A percentile compares a stretch with the other conserved stretches of the same genome.
Evolutionary conservation across 2,797 vertebrate species (phyloP).

Genomic region (Sebastes dallii): DNA sequence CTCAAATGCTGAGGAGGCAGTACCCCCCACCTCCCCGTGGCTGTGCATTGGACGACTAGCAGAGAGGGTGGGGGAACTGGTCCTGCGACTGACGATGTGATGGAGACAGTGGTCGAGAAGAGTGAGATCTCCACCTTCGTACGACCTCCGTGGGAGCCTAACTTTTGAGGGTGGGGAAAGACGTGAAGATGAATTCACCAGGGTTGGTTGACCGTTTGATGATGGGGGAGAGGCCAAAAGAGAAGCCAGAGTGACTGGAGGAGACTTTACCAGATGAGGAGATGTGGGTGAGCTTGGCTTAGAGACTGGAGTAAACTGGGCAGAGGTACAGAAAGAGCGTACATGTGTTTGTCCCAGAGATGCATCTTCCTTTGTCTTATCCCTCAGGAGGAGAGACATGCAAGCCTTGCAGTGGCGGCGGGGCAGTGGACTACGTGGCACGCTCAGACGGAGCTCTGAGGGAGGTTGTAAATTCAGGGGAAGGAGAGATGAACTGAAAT

Average conservation of each 20-base stretch:
- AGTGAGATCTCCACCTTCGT: constrained; percentile 68
- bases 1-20: constrained; percentile 12
- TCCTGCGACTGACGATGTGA: constrained; percentile 75
- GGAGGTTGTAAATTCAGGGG: constrained; percentile 39
- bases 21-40: neutral
- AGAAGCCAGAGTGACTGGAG: constrained; percentile 13
- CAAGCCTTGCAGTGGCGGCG: constrained; percentile 63
- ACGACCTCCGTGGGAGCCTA: constrained; percentile 24
- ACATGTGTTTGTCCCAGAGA: constrained; percentile 37
- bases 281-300: constrained; percentile 24
- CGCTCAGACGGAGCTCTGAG: constrained; percentile 30
- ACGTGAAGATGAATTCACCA: constrained; percentile 1
- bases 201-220: constrained; percentile 10
- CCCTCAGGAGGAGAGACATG: constrained; percentile 52
- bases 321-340: constrained; percentile 1
- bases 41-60: constrained; percentile 25
- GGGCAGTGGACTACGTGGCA: constrained; percentile 34
- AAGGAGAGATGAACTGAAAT: constrained; percentile 48
- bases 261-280: constrained; percentile 20
- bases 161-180: constrained; percentile 10
- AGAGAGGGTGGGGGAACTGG: constrained; percentile 71
- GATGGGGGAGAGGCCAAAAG: neutral
- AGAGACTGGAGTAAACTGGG: constrained; percentile 15
- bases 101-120: constrained; percentile 79
- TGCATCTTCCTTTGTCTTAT: constrained; percentile 38